phyloP scores from a whole-genome alignment of 2,888 invertebrate genomes.

The Rhingia campestris region DNA sequence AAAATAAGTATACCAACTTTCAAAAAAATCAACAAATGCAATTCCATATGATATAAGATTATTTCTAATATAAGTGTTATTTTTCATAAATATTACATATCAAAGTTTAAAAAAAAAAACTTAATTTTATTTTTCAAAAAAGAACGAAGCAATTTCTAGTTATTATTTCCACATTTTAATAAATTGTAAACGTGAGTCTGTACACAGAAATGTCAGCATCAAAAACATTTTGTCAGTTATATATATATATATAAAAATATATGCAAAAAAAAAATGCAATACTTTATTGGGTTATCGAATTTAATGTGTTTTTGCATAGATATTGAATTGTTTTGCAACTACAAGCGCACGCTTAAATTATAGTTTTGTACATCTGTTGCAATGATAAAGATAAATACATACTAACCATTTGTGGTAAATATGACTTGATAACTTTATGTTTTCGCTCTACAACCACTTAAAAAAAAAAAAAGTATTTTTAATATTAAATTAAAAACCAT shows the following conservation, averaged over 20 bases:
- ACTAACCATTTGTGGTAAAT: constrained; percentile 67
- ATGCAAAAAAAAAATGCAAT: background rate
- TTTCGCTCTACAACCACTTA: constrained; percentile 58
- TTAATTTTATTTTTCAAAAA: constrained; percentile 31
- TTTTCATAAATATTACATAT: constrained; percentile 8
- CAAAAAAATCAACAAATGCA: constrained; percentile 64
- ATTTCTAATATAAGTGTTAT: constrained; percentile 37
- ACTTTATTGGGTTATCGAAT: constrained; percentile 37
- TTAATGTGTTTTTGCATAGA: constrained; percentile 44
- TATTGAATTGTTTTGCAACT: constrained; percentile 64
- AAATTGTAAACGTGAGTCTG: constrained; percentile 53
- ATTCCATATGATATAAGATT: constrained; percentile 63
- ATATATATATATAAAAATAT: constrained; percentile 77
- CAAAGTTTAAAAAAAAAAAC: constrained; percentile 29
- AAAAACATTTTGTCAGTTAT: constrained; percentile 84
- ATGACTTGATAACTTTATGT: constrained; percentile 60
- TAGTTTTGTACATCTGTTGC: constrained; percentile 72
- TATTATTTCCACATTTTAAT: constrained; percentile 32
- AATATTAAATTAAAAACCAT: constrained; percentile 46
- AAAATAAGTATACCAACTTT: constrained; percentile 30
- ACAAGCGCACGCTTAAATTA: constrained; percentile 74
- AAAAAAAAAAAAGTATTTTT: constrained; percentile 52
- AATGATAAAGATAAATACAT: constrained; percentile 63
- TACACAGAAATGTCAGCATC: constrained; percentile 78
- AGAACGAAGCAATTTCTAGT: background rate